A percentile compares a stretch with the other conserved stretches of the same genome.
phyloP scores from a whole-genome alignment of 2,113 vertebrate genomes.

The Ursus arctos region DNA sequence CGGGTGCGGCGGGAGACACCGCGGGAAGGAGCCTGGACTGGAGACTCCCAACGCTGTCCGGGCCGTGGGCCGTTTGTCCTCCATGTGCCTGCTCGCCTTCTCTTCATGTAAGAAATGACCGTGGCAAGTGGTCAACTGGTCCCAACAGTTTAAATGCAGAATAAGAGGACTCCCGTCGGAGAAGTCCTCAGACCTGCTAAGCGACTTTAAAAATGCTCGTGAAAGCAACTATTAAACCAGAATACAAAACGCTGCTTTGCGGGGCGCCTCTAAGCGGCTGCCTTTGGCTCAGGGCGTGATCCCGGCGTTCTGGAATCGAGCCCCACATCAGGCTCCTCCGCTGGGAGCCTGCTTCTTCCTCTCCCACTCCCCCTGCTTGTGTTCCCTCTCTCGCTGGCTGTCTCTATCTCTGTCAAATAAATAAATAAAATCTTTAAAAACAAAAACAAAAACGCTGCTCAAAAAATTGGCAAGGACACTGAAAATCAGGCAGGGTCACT shows the following conservation, averaged over 20 bases:
- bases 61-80: background rate
- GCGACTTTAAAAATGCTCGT: background rate
- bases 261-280: too few species aligned
- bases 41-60: background rate
- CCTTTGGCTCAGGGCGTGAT: too few species aligned
- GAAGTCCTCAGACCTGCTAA: background rate
- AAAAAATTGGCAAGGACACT: background rate
- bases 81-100: background rate
- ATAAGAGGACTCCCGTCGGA: background rate
- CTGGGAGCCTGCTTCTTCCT: too few species aligned
- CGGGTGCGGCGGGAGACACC: fast-evolving
- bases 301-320: too few species aligned
- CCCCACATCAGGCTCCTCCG: too few species aligned
- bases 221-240: background rate
- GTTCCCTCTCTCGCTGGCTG: too few species aligned
- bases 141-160: background rate
- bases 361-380: too few species aligned
- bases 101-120: background rate
- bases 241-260: background rate
- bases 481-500: background rate
- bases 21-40: background rate
- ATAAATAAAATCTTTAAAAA: too few species aligned
- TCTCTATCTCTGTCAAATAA: too few species aligned
- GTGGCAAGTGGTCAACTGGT: background rate
- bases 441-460: background rate